A percentile compares a stretch with the other conserved stretches of the same genome.
These are phyloP conservation scores for Clarias macrocephalus DNA, from an alignment of 2,113 vertebrate genomes.

Conservation along the genomic window DNA sequence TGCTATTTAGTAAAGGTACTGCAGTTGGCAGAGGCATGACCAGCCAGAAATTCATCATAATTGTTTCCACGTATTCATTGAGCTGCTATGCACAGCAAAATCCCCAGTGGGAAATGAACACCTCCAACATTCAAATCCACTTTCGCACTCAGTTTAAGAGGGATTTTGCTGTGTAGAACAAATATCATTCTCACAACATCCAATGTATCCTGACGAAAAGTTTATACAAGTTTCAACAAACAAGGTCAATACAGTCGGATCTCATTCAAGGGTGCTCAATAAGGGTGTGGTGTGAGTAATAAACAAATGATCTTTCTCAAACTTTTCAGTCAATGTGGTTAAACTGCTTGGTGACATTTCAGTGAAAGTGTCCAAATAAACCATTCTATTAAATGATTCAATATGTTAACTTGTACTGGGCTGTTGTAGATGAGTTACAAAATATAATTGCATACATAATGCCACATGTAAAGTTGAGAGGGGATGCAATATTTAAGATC, in stretches of 20 bases:
- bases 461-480: not conserved
- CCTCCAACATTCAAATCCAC: not conserved
- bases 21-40: constrained; percentile 66
- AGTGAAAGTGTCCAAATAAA: not conserved
- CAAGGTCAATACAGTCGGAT: not conserved
- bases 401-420: not conserved
- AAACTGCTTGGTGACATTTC: not conserved
- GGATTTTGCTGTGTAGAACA: not conserved
- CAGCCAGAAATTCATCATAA: constrained; percentile 64
- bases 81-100: constrained; percentile 43
- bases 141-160: not conserved
- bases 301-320: not conserved
- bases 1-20: constrained; percentile 53
- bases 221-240: not conserved
- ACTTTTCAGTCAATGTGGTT: not conserved
- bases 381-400: not conserved
- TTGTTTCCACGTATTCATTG: constrained; percentile 53
- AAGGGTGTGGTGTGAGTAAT: not conserved
- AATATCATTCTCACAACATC: not conserved
- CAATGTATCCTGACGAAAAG: not conserved
- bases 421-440: not conserved
- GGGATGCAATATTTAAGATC: not conserved
- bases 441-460: not conserved
- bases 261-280: not conserved
- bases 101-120: not conserved